Conservation (phyloP, 2,113 vertebrate genomes). For the Dasyornis broadbenti region DNA sequence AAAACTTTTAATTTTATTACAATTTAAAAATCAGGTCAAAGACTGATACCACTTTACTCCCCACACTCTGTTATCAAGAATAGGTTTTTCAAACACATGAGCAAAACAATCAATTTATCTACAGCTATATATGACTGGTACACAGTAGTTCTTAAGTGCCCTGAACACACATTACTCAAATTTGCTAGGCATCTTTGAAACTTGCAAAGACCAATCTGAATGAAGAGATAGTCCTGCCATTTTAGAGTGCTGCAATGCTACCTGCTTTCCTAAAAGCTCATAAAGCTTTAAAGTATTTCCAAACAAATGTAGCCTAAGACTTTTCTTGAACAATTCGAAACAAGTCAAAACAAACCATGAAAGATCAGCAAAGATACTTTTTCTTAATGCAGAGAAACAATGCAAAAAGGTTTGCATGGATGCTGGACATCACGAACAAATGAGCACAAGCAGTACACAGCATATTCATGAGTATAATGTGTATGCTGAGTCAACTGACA, state of each 20-base stretch:
- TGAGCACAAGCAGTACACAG: background rate
- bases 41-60: background rate
- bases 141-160: background rate
- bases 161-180: background rate
- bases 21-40: background rate
- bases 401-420: background rate
- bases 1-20: background rate
- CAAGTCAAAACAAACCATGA: background rate
- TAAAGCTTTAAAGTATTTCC: background rate
- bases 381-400: background rate
- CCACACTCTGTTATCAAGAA: background rate
- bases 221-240: background rate
- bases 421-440: background rate
- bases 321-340: background rate
- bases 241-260: background rate
- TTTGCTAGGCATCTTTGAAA: background rate
- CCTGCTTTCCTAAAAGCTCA: background rate
- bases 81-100: background rate
- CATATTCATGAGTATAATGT: accelerated
- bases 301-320: background rate
- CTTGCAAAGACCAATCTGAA: background rate
- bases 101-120: background rate
- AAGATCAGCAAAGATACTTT: background rate
- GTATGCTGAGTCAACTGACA: background rate
- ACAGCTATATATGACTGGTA: background rate